phyloP scores from a whole-genome alignment of 2,113 vertebrate species.

The Petrocephalus microphthalmus region DNA sequence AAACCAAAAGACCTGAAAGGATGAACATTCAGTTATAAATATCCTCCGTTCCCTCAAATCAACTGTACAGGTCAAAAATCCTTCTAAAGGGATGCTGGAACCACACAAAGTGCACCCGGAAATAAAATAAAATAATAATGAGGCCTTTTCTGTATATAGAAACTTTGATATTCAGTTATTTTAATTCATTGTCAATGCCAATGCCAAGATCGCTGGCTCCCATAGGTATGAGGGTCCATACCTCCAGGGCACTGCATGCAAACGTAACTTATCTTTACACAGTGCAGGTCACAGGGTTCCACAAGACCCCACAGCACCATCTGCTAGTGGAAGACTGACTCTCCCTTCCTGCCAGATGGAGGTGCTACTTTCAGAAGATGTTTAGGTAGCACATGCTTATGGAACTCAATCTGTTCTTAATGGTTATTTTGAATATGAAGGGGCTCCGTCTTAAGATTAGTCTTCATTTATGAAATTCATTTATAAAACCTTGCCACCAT shows the following conservation, averaged over 20 bases:
- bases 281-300: background rate
- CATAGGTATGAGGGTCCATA: background rate
- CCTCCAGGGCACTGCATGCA: background rate
- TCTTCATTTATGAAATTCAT: background rate
- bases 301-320: background rate
- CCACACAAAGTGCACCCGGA: background rate
- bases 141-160: background rate
- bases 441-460: background rate
- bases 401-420: background rate
- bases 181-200: background rate
- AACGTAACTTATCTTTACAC: background rate
- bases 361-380: background rate
- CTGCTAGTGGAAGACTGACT: background rate
- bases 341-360: background rate
- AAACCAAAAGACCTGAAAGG: background rate
- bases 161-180: background rate
- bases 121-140: background rate
- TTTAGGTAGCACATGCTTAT: background rate
- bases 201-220: background rate
- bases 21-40: background rate
- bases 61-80: background rate
- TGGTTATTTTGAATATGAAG: background rate
- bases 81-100: background rate
- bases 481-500: background rate
- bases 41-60: background rate